These are phyloP conservation scores for Cryptocephalus primarius DNA, from an alignment of 2,888 invertebrate species.

Conservation along the genomic window DNA sequence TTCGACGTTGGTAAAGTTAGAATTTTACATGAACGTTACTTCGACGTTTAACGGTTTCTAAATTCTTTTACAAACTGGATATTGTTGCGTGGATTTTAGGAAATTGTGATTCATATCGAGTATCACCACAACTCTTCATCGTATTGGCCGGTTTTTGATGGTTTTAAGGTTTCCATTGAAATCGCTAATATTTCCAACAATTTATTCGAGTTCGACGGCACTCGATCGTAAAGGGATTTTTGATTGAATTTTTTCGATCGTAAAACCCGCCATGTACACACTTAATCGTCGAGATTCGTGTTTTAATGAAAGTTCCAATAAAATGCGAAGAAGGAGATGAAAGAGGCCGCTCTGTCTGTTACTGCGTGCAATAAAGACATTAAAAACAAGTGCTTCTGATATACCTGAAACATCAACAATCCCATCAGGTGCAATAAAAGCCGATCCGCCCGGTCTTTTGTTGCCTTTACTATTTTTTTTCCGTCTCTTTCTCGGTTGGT, in stretches of 20 bases:
- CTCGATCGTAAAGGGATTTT: not conserved
- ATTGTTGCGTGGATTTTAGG: too few species aligned
- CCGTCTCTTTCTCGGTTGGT: slow-evolving; percentile 1
- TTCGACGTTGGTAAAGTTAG: too few species aligned
- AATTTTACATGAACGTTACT: too few species aligned
- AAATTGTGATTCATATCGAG: too few species aligned
- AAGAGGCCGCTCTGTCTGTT: slow-evolving; percentile 8
- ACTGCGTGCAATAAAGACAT: slow-evolving; percentile 30
- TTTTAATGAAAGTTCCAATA: slow-evolving; percentile 14
- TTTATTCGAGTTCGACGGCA: slow-evolving; percentile 2
- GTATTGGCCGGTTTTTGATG: too few species aligned
- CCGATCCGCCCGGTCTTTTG: slow-evolving; percentile 7
- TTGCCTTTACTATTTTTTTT: slow-evolving; percentile 3
- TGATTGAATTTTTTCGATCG: slow-evolving; percentile 4
- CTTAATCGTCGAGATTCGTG: slow-evolving; percentile 10
- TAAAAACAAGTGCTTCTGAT: slow-evolving; percentile 35
- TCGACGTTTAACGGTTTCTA: too few species aligned
- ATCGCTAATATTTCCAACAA: not conserved
- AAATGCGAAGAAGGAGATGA: slow-evolving; percentile 10
- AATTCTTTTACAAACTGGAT: too few species aligned
- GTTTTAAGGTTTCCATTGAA: too few species aligned
- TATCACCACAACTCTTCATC: too few species aligned
- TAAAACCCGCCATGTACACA: slow-evolving; percentile 6
- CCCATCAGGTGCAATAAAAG: slow-evolving; percentile 10
- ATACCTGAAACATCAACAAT: slow-evolving; percentile 13